phyloP scores from a whole-genome alignment of 2,888 invertebrate species.

The Steinernema hermaphroditum region DNA sequence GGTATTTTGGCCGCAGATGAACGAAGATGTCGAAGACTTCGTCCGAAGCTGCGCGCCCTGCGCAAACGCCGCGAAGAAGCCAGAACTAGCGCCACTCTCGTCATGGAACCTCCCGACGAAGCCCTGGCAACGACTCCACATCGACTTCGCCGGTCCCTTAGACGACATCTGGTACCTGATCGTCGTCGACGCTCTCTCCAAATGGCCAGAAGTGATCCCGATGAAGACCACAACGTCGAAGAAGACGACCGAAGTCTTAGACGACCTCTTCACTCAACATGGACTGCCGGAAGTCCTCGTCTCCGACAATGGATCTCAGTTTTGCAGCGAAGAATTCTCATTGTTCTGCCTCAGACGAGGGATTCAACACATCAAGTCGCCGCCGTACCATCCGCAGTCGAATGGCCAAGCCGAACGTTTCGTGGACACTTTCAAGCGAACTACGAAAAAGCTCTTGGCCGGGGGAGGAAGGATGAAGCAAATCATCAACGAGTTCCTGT shows the following conservation, averaged over 20 bases:
- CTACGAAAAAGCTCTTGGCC: not conserved
- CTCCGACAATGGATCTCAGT: constrained; percentile 42
- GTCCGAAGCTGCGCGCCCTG: constrained; percentile 49
- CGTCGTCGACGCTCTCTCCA: constrained; percentile 67
- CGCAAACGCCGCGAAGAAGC: constrained; percentile 40
- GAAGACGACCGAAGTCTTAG: constrained; percentile 22
- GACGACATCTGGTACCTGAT: constrained; percentile 62
- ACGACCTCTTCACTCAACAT: constrained; percentile 32
- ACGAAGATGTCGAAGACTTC: constrained; percentile 44
- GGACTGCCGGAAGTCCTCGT: constrained; percentile 40
- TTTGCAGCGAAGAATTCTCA: constrained; percentile 33
- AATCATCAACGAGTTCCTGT: not conserved
- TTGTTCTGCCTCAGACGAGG: constrained; percentile 26
- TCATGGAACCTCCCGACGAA: constrained; percentile 59
- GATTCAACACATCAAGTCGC: constrained; percentile 37
- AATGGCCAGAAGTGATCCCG: constrained; percentile 67
- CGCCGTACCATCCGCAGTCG: constrained; percentile 42
- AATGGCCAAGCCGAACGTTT: constrained; percentile 46
- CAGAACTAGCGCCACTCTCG: constrained; percentile 47
- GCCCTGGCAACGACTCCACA: constrained; percentile 67
- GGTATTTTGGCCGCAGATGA: constrained; percentile 61
- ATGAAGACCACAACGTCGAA: constrained; percentile 30
- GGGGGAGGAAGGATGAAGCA: not conserved
- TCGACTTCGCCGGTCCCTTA: constrained; percentile 68
- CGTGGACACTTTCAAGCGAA: constrained; percentile 37